Percentiles rank a stretch among this genome's conserved stretches.
Evolutionary conservation across 1,140 invertebrate species (phyloP).

Genomic region (Hyphantria cunea): DNA sequence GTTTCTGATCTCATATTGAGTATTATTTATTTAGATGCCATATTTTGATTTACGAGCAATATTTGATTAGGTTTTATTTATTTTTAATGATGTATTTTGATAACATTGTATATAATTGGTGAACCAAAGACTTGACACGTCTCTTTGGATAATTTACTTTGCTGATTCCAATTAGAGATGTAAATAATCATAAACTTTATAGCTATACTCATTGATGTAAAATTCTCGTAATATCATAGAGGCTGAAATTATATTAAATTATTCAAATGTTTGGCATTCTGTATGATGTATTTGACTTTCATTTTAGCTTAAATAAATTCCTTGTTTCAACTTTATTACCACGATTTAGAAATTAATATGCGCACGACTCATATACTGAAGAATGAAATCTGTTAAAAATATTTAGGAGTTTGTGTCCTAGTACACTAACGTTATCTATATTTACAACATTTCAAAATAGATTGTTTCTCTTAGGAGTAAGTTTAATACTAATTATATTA

Average conservation of each 20-base stretch:
- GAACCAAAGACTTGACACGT: conserved; percentile 73
- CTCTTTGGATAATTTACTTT: conserved; percentile 58
- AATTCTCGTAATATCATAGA: conserved; percentile 45
- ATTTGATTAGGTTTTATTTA: conserved; percentile 65
- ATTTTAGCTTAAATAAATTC: conserved; percentile 24
- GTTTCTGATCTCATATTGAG: conserved; percentile 79
- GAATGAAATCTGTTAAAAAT: conserved; percentile 7
- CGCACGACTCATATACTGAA: not conserved
- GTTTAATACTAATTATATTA: conserved; percentile 12
- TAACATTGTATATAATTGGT: conserved; percentile 72
- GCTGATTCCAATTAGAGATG: conserved; percentile 37
- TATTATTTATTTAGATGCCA: conserved; percentile 80
- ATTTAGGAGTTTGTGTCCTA: no score
- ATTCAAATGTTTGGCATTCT: conserved; percentile 52
- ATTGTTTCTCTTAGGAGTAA: conserved; percentile 22
- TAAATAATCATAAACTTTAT: conserved; percentile 38
- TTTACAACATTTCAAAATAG: no score
- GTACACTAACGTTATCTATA: no score
- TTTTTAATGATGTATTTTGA: conserved; percentile 46
- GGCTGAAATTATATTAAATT: conserved; percentile 42
- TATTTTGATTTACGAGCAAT: conserved; percentile 69
- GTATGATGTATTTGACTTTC: conserved; percentile 31
- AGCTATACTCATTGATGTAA: conserved; percentile 43
- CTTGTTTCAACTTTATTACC: conserved; percentile 13
- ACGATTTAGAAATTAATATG: conserved; percentile 9